Conservation (phyloP, 2,797 vertebrate genomes). For the Poecile montanus region DNA sequence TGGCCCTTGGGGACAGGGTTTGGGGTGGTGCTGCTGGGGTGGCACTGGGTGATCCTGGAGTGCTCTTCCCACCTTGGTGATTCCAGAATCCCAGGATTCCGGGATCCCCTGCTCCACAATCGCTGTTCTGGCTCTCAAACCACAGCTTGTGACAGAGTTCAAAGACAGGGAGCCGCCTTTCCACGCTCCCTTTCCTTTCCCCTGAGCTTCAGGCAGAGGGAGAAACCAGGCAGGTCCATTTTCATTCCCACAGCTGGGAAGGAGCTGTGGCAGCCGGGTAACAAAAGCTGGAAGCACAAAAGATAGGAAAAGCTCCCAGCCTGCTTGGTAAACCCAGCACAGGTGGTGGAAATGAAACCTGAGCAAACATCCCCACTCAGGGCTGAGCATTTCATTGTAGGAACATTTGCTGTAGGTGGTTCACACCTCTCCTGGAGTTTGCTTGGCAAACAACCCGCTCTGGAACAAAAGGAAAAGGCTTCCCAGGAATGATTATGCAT, state of each 20-base stretch:
- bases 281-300: conserved; percentile 50
- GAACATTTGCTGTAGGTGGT: conserved; percentile 73
- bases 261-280: conserved; percentile 34
- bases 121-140: neutral
- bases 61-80: rapidly evolving
- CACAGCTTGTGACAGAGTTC: neutral
- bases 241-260: conserved; percentile 22
- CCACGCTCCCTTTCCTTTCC: neutral
- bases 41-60: rapidly evolving
- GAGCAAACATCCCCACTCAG: conserved; percentile 69
- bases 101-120: neutral
- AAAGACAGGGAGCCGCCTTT: neutral
- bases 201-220: conserved; percentile 13
- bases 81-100: neutral
- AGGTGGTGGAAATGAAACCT: conserved; percentile 74
- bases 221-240: conserved; percentile 41
- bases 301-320: conserved; percentile 40
- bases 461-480: conserved; percentile 37
- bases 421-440: conserved; percentile 45
- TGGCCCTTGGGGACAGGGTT: neutral
- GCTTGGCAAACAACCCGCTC: conserved; percentile 64
- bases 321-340: conserved; percentile 73
- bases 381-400: conserved; percentile 54
- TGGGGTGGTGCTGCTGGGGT: neutral
- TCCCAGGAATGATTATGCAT: neutral